A percentile compares a stretch with the other conserved stretches of the same genome.
Conservation (phyloP, 2,888 invertebrate genomes). For the Siphonodentalium dalli region DNA sequence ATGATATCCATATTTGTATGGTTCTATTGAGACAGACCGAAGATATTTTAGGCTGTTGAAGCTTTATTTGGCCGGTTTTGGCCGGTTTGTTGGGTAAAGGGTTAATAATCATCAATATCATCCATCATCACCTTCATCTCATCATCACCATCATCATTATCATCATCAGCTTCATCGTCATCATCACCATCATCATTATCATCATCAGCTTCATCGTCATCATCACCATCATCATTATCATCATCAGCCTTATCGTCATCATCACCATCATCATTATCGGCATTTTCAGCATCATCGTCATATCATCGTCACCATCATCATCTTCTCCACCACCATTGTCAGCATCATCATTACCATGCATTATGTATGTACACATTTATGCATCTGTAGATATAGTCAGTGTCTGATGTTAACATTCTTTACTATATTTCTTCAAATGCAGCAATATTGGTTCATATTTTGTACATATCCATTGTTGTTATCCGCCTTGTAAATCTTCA, state of each 20-base stretch:
- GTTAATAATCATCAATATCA: constrained; percentile 1
- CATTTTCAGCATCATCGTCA: background rate
- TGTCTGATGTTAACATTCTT: no score
- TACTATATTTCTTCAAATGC: no score
- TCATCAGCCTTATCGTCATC: background rate
- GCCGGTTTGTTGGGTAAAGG: no score
- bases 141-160: background rate
- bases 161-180: constrained; percentile 5
- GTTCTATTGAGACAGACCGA: no score
- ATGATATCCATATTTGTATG: no score
- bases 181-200: background rate
- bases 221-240: background rate
- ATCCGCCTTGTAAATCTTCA: no score
- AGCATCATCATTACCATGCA: background rate
- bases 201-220: constrained; percentile 10
- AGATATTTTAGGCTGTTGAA: no score
- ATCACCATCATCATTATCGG: background rate
- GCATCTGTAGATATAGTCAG: no score
- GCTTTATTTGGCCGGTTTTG: background rate
- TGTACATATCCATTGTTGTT: no score
- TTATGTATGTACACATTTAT: no score
- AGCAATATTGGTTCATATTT: no score
- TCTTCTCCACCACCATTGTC: background rate
- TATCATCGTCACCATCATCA: background rate
- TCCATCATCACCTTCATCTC: background rate